Percentiles rank a stretch among this genome's conserved stretches.
These are phyloP conservation scores for Glyptemys insculpta DNA, from an alignment of 2,797 vertebrate species.

Conservation along the genomic window DNA sequence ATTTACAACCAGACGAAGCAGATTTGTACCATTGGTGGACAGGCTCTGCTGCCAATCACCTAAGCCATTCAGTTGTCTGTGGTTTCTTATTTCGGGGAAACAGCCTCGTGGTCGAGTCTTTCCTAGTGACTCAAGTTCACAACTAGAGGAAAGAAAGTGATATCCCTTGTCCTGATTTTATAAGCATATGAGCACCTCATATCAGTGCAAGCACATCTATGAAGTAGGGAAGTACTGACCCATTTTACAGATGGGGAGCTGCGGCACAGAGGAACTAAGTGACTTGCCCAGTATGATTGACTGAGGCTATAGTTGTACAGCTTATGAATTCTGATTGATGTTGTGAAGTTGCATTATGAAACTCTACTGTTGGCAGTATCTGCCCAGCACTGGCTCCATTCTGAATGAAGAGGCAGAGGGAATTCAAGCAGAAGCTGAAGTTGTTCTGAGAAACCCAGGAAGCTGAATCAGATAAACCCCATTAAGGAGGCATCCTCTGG, in stretches of 20 bases:
- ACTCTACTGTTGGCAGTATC: neutral
- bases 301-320: neutral
- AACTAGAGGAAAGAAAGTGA: neutral
- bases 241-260: neutral
- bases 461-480: neutral
- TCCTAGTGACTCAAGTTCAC: neutral
- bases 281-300: neutral
- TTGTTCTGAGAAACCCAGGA: neutral
- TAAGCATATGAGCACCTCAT: neutral
- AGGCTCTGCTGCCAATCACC: neutral
- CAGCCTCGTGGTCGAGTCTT: neutral
- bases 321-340: neutral
- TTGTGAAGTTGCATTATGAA: neutral
- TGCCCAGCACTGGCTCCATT: neutral
- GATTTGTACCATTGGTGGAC: neutral
- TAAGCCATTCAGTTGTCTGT: neutral
- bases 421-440: neutral
- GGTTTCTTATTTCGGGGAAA: neutral
- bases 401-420: neutral
- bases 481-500: neutral
- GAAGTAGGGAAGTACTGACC: neutral
- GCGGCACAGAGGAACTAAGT: neutral
- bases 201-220: neutral
- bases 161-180: neutral
- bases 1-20: neutral